Evolutionary conservation across 2,113 vertebrate genomes (phyloP), one percentile per base, ranked within the genome.

Genomic region (Onychostruthus taczanowskii): DNA sequence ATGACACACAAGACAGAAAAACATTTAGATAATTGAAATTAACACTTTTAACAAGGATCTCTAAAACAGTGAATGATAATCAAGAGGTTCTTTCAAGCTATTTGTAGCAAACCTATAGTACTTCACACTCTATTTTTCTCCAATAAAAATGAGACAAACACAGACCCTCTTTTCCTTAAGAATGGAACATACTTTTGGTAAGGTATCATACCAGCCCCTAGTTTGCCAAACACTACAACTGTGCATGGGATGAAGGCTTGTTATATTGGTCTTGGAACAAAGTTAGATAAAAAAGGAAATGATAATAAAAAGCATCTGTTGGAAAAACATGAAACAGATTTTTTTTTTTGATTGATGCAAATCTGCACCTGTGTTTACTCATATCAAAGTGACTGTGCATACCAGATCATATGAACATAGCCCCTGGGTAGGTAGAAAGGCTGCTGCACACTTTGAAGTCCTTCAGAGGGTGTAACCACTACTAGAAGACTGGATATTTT

Each of bases 11-110:
- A 86, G 75, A 67, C 88, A 89, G 76, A 64, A 93, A 87, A 97
- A 87, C 85, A 90, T 88, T 95, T 92, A 90, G 88, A 43, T 97
- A 87, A 85, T 95, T 92, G 83, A 93, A 96, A 96, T 96, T 94
- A 95, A 84, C 66, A 44, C 61, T 92, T 92, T 84, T 86, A 96
- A 95, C 79, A 90, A 72, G 56, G 72, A 81, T 70, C 64, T 81
- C 9, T 75, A 95, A 81, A 92, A 53, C 39, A 75, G 28, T 37
- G 61, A 74, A 72, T 88, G 94, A 88, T 44, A 95, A 93, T 69
- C n/a, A 52, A 52, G 68, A 70, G 21, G 7, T 52, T 14, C 43
- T 89, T 93, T 86, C 55, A 47, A 87, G 63, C 46, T 67, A 58
- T 74, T 62, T 26, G 22, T 23, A 63, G 77, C 62, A 92, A 91